These are phyloP conservation scores for Philereme transversata DNA, from an alignment of 2,888 invertebrate species.

Conservation along the genomic window DNA sequence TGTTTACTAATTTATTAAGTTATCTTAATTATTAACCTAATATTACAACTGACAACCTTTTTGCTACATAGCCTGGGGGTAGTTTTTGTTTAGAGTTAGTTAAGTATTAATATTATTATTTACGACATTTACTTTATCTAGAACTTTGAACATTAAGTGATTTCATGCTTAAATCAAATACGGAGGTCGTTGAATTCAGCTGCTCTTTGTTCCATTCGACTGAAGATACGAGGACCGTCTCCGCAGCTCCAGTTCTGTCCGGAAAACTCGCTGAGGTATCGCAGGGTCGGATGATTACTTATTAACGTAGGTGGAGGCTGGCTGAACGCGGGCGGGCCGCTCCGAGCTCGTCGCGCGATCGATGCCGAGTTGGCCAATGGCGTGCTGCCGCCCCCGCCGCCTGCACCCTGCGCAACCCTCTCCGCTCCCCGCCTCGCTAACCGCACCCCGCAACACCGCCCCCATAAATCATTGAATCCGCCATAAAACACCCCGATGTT, in stretches of 20 bases:
- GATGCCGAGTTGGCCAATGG: slow-evolving; percentile 82
- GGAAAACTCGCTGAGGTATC: slow-evolving; percentile 81
- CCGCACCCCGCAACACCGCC: slow-evolving; percentile 76
- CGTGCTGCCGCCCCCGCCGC: slow-evolving; percentile 73
- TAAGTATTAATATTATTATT: no score
- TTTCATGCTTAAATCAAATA: slow-evolving; percentile 68
- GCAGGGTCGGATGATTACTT: slow-evolving; percentile 83
- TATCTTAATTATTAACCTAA: no score
- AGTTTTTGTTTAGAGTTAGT: no score
- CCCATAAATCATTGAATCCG: slow-evolving; percentile 83
- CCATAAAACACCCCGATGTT: slow-evolving; percentile 82
- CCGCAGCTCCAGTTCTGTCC: slow-evolving; percentile 76
- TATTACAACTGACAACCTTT: no score
- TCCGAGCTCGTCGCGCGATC: slow-evolving; percentile 77
- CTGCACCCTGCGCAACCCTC: slow-evolving; percentile 74
- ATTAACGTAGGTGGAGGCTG: slow-evolving; percentile 84
- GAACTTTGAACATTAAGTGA: background rate
- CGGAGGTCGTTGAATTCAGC: slow-evolving; percentile 73
- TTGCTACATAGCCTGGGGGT: no score
- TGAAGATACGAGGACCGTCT: slow-evolving; percentile 77
- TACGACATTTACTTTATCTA: background rate
- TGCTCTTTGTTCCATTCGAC: slow-evolving; percentile 76
- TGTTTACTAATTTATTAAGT: no score
- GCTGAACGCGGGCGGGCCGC: slow-evolving; percentile 79
- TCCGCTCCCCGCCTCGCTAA: slow-evolving; percentile 60